A percentile compares a stretch with the other conserved stretches of the same genome.
Evolutionary conservation across 2,797 vertebrate genomes (phyloP).

Genomic region (Malurus leucopterus): DNA sequence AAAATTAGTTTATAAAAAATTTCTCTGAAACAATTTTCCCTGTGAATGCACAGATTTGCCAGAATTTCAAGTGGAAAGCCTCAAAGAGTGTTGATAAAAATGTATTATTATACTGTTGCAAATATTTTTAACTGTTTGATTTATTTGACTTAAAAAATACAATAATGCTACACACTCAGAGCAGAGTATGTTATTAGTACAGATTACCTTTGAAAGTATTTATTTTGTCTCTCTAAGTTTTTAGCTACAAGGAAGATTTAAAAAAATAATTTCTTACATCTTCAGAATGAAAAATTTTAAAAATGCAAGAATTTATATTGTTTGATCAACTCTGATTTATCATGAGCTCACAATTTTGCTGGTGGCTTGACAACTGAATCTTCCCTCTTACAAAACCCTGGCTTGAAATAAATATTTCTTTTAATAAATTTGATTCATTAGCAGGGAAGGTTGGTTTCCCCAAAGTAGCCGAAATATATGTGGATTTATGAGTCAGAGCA

Average conservation of each 20-base stretch:
- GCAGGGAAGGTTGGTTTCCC: conserved; percentile 27
- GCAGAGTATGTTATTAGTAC: neutral
- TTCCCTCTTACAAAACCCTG: neutral
- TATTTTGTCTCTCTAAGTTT: neutral
- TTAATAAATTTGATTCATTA: conserved; percentile 48
- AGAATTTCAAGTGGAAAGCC: neutral
- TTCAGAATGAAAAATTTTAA: neutral
- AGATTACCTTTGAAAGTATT: neutral
- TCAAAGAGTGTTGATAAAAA: neutral
- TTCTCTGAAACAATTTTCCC: neutral
- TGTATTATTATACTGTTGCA: neutral
- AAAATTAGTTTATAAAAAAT: neutral
- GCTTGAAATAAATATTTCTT: conserved; percentile 35
- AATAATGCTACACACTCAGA: neutral
- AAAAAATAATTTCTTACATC: neutral
- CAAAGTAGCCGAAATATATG: conserved; percentile 21
- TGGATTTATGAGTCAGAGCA: conserved; percentile 50
- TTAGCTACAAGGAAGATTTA: neutral
- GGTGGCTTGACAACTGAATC: neutral
- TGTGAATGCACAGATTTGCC: neutral
- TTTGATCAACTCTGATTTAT: neutral
- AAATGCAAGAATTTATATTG: neutral
- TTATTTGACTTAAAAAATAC: neutral
- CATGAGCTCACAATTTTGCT: neutral
- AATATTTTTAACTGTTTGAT: neutral